These are phyloP conservation scores for Notothenia coriiceps DNA, from an alignment of 2,113 vertebrate genomes.

Conservation along the genomic window DNA sequence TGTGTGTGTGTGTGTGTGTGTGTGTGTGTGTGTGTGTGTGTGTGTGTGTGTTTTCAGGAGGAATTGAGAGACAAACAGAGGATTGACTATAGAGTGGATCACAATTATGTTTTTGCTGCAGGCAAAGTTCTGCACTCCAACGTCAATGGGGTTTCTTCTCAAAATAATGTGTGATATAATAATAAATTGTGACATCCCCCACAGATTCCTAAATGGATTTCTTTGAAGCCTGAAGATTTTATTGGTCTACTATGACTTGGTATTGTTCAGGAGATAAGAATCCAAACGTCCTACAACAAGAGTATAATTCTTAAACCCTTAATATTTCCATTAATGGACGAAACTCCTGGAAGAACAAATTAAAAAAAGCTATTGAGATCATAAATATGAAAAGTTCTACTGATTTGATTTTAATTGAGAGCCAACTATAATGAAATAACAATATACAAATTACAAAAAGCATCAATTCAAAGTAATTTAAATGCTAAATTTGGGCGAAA, in stretches of 20 bases:
- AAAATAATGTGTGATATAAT: conserved; percentile 11
- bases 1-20: no score
- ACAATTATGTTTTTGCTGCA: conserved; percentile 35
- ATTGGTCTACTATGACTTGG: background rate
- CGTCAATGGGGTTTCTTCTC: background rate
- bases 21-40: no score
- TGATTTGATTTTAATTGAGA: no score
- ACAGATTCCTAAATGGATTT: background rate
- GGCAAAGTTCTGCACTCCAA: conserved; percentile 17
- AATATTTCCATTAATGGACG: background rate
- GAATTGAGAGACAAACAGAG: conserved; percentile 14
- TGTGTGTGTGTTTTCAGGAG: background rate
- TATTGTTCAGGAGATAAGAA: no score
- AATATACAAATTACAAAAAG: background rate
- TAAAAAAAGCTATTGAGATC: background rate
- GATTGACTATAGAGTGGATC: conserved; percentile 17
- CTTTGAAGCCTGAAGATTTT: background rate
- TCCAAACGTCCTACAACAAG: no score
- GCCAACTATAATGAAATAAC: background rate
- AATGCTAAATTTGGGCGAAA: background rate
- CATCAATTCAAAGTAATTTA: background rate
- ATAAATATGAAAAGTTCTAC: background rate
- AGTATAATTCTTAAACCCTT: background rate
- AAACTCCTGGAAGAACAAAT: background rate
- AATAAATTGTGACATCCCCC: background rate